Base-by-base conservation (phyloP, 2,888 invertebrate species). In the Adelphocoris suturalis region DNA sequence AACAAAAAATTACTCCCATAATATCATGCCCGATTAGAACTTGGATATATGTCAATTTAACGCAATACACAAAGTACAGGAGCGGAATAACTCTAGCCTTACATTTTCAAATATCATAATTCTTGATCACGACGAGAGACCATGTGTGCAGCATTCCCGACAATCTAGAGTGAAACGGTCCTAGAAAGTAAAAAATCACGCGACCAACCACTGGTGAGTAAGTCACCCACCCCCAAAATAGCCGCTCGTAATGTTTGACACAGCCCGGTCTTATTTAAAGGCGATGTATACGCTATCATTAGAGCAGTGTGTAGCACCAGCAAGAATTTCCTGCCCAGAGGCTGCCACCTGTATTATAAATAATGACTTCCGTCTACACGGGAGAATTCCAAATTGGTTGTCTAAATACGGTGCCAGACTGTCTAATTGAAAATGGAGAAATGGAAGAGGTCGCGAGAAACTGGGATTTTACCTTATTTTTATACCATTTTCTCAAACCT, bases 361-460 rank as follows among this genome's bases (percentile, higher is more conserved):
- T 86, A 86, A 86, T 75, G 86, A 86, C 86, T 86, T 86, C 86
- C 86, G 86, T 86, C 86, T 86, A 86, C 86, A 86, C 76, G 86
- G 75, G 86, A 75, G 86, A 86, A 75, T 86, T 86, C 76, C 76
- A 68, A 86, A 86, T 86, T 86, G 55, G 86, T 55, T 86, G 86
- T 86, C 86, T 86, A 86, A 86, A 86, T 86, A 86, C 86, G 86
- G 86, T 86, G 86, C 86, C 86, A 86, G 86, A 86, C 86, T 86
- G 86, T 48, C 86, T 61, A 61, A 57, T 85, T 85, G 85, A 85
- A 85, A 85, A 48, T n/a, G 3, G 82, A 14, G 82, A 28, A 37
- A 52, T 52, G 55, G 48, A 52, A 82, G 23, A 23, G 16, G 47
- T 47, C 23, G 52, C 52, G 48, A 48, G 52, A 82, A 52, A 82